Evolutionary conservation across 2,888 invertebrate genomes (phyloP).

Genomic region (Pseudeuparius sepicola): DNA sequence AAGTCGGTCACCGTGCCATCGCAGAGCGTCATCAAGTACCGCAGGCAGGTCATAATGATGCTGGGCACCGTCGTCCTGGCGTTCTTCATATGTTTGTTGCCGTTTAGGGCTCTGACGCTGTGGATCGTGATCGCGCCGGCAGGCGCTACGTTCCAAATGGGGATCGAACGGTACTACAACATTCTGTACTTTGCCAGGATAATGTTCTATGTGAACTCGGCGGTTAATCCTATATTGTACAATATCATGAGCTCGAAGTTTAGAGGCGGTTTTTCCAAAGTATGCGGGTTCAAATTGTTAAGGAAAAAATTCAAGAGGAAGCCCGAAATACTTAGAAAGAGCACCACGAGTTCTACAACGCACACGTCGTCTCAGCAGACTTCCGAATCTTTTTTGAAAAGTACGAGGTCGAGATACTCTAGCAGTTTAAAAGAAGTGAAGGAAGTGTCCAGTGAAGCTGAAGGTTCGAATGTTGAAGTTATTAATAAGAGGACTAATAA

Average conservation of each 20-base stretch:
- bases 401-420: conserved; percentile 31
- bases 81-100: conserved; percentile 83
- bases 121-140: conserved; percentile 76
- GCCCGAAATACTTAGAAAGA: conserved; percentile 50
- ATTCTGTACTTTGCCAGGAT: conserved; percentile 77
- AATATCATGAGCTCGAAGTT: conserved; percentile 90
- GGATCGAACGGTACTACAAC: conserved; percentile 73
- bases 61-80: conserved; percentile 80
- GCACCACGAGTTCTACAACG: conserved; percentile 48
- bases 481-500: conserved; percentile 17
- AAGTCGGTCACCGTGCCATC: conserved; percentile 41
- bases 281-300: conserved; percentile 42
- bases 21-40: conserved; percentile 57
- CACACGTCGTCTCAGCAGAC: conserved; percentile 52
- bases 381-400: conserved; percentile 54
- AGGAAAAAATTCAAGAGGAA: conserved; percentile 37
- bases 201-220: conserved; percentile 83
- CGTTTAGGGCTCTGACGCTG: conserved; percentile 77
- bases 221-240: conserved; percentile 84
- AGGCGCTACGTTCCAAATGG: conserved; percentile 47
- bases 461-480: conserved; percentile 13
- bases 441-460: conserved; percentile 26
- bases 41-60: conserved; percentile 80
- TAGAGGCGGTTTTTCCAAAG: conserved; percentile 65
- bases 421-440: conserved; percentile 32